Evolutionary conservation across 2,113 vertebrate species (phyloP), one percentile per base, ranked within the genome.

Genomic region (Malurus cyaneus): DNA sequence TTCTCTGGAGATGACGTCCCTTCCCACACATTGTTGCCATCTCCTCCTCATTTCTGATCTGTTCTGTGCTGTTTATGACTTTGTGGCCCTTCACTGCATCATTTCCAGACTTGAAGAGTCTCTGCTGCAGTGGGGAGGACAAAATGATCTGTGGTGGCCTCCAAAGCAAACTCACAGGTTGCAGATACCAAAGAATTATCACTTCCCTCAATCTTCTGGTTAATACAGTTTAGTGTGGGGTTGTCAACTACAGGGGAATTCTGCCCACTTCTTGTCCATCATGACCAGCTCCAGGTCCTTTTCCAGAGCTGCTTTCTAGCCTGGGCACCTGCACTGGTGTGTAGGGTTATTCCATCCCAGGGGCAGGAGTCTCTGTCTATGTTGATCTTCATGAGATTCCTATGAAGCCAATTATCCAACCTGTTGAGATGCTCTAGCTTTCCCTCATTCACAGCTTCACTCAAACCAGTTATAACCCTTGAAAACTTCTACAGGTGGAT

Each of bases 161-260:
- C 57, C 47, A 66, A 34, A 52, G 28, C 3, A 26, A 41, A 34
- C 17, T 78, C 21, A 23, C 1, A 28, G 17, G 6, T 78, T 15
- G 5, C 8, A 64, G 26, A 42, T 24, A 56, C 5, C 17, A 66
- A 66, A 60, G 25, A 81, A 70, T 12, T 65, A 47, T 39, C 4
- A 3, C 12, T 82, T 74, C 13, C 20, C 24, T 53, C 12, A 21
- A 1, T 24, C 52, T 79, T 14, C 26, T 49, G 36, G 5, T 47
- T 74, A 70, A 44, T 62, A 32, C 8, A 61, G 12, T 28, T 85
- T 50, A 65, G 6, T 29, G 6, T 44, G 28, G 19, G 3, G 11
- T 15, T 64, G 17, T n/a, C 25, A 32, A 3, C 6, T 1, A 1
- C 5, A 32, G 7, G 12, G 18, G 1, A n/a, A 9, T 50, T 54